Percentiles rank a stretch among this genome's conserved stretches.
Conservation (phyloP, 1,140 invertebrate genomes). For the Sipha flava region DNA sequence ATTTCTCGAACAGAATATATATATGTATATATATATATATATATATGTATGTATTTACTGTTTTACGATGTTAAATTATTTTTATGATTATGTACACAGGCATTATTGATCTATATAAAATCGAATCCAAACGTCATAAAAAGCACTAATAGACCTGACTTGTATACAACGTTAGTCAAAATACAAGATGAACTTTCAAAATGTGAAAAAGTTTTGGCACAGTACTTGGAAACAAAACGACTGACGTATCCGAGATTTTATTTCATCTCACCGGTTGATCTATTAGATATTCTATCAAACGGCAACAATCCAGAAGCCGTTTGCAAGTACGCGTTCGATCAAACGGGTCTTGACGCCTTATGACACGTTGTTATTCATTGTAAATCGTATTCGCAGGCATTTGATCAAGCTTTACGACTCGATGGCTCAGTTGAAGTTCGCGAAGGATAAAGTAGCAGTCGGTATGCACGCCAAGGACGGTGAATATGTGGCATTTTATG, state of each 20-base stretch:
- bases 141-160: slow-evolving; percentile 69
- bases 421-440: slow-evolving; percentile 68
- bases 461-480: slow-evolving; percentile 86
- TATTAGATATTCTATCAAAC: slow-evolving; percentile 93
- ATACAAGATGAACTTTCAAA: slow-evolving; percentile 65
- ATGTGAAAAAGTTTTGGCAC: slow-evolving; percentile 89
- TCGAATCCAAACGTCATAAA: slow-evolving; percentile 67
- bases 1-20: no score
- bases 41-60: no score
- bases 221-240: slow-evolving; percentile 92
- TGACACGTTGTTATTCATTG: no score
- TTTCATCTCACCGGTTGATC: slow-evolving; percentile 87
- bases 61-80: no score
- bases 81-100: slow-evolving; percentile 40
- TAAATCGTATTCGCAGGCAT: slow-evolving; percentile 55
- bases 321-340: no score
- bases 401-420: slow-evolving; percentile 92
- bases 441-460: slow-evolving; percentile 49
- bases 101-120: slow-evolving; percentile 51
- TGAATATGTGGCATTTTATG: slow-evolving; percentile 64
- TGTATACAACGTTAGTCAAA: slow-evolving; percentile 64
- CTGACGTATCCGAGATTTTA: slow-evolving; percentile 91
- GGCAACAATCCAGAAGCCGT: slow-evolving; percentile 83
- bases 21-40: no score
- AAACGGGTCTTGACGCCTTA: no score